phyloP scores from a whole-genome alignment of 2,797 vertebrate genomes.

The Tenualosa ilisha region DNA sequence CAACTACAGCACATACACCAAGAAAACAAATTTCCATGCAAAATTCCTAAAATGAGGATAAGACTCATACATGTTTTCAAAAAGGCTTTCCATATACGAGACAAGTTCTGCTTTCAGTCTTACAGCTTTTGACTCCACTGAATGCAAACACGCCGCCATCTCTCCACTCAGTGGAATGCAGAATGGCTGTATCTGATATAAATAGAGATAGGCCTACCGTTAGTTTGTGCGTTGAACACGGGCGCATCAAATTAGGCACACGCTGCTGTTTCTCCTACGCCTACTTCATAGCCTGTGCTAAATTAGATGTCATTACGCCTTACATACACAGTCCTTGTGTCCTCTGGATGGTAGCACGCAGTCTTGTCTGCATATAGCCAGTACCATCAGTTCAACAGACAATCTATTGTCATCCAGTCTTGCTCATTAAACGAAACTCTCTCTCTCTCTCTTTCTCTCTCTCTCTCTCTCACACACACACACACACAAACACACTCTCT shows the following conservation, averaged over 20 bases:
- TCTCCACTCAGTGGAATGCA: background rate
- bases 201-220: background rate
- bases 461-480: too few relatives aligned
- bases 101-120: background rate
- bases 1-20: background rate
- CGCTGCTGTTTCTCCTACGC: background rate
- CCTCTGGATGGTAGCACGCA: background rate
- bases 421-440: background rate
- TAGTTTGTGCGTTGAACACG: background rate
- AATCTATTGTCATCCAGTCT: background rate
- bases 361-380: background rate
- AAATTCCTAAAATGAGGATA: too few relatives aligned
- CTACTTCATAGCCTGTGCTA: background rate
- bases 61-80: too few relatives aligned
- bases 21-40: background rate
- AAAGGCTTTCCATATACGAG: too few relatives aligned
- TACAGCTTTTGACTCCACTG: background rate
- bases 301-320: slow-evolving; percentile 16
- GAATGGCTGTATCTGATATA: background rate
- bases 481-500: too few relatives aligned
- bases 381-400: background rate
- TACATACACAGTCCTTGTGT: background rate
- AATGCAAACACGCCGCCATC: background rate
- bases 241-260: background rate
- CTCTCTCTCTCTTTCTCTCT: background rate